Evolutionary conservation across 1,140 invertebrate genomes (phyloP).

Genomic region (Mizuhopecten yessoensis): DNA sequence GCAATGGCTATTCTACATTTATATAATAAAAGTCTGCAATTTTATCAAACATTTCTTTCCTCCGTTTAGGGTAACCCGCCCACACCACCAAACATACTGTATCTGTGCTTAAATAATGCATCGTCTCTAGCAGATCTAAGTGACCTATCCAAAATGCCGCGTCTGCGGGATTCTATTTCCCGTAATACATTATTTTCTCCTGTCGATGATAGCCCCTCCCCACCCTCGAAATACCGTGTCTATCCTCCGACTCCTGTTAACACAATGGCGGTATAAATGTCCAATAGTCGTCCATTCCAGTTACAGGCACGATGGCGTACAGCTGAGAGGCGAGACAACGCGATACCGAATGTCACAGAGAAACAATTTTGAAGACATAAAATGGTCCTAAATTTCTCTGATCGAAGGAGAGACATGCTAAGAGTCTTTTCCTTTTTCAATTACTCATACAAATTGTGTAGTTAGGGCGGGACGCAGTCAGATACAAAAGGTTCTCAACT

Average conservation of each 20-base stretch:
- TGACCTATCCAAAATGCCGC: too few species aligned
- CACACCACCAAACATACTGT: too few species aligned
- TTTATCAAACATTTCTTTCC: too few species aligned
- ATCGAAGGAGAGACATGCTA: not conserved
- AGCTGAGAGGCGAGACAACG: not conserved
- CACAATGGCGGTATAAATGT: not conserved
- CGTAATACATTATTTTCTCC: too few species aligned
- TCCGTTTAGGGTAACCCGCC: too few species aligned
- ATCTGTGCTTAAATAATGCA: too few species aligned
- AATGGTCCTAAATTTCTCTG: slow-evolving; percentile 5
- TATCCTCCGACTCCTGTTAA: not conserved
- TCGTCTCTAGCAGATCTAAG: too few species aligned
- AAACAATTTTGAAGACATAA: slow-evolving; percentile 40
- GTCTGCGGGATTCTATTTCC: too few species aligned
- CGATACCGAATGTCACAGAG: slow-evolving; percentile 5
- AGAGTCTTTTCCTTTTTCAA: slow-evolving; percentile 11
- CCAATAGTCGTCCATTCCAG: not conserved
- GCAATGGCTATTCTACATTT: too few species aligned
- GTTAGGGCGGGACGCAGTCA: not conserved
- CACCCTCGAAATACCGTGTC: not conserved
- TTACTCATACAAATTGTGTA: slow-evolving; percentile 14
- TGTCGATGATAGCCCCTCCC: not conserved
- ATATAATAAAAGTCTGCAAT: too few species aligned
- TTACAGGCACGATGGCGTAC: not conserved
- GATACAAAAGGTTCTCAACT: not conserved